Evolutionary conservation across 2,113 vertebrate species (phyloP).

Genomic region (Cervus canadensis): DNA sequence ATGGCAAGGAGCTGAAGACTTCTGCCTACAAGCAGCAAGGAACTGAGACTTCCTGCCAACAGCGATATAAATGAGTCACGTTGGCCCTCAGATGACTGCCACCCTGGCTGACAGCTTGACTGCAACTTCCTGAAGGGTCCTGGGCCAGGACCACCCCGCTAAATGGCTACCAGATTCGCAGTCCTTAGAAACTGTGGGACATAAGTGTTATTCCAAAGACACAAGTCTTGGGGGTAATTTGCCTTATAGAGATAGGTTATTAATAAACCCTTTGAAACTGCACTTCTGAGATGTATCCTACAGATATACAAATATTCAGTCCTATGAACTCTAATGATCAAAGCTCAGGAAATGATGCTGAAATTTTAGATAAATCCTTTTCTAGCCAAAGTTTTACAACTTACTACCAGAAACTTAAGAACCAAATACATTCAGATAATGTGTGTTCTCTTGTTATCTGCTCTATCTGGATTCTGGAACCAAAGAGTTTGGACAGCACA

Average conservation of each 20-base stretch:
- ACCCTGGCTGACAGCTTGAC: background rate
- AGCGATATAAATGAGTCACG: background rate
- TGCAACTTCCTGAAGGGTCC: background rate
- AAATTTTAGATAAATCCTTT: background rate
- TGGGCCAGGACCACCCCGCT: background rate
- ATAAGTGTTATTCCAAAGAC: background rate
- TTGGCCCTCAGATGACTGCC: background rate
- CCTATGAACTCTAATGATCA: background rate
- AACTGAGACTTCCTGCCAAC: background rate
- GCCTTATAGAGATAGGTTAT: background rate
- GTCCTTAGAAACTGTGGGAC: background rate
- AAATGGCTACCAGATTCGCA: background rate
- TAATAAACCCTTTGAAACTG: background rate
- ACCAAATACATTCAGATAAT: conserved; percentile 21
- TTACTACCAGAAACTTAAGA: conserved; percentile 2
- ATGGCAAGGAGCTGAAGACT: background rate
- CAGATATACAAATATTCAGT: background rate
- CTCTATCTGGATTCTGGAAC: background rate
- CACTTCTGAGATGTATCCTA: background rate
- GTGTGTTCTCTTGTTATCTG: background rate
- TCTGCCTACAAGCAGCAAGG: background rate
- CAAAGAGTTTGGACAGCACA: background rate
- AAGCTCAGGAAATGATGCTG: background rate
- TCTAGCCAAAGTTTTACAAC: background rate
- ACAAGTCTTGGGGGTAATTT: background rate